Evolutionary conservation across 2,113 vertebrate genomes (phyloP).

Genomic region (Neolamprologus tretocephalus): DNA sequence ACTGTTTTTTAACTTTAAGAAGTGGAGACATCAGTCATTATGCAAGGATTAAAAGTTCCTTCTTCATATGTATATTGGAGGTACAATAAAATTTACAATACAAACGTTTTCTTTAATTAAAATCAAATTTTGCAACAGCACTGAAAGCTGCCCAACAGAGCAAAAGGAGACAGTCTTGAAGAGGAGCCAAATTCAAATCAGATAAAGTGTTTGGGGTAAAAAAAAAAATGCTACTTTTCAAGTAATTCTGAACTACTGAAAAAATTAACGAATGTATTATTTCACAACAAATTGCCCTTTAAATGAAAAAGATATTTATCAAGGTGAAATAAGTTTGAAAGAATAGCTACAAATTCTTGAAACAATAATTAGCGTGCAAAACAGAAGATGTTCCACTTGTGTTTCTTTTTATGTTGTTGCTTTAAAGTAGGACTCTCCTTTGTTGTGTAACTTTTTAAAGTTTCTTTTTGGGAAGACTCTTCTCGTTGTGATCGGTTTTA

Average conservation of each 20-base stretch:
- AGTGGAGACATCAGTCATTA: not conserved
- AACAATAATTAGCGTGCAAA: not conserved
- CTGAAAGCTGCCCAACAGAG: not conserved
- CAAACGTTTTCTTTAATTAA: not conserved
- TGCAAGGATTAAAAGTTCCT: not conserved
- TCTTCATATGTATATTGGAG: not conserved
- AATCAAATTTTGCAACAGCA: not conserved
- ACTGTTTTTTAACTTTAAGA: not conserved
- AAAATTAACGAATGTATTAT: not conserved
- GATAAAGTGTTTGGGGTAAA: not conserved
- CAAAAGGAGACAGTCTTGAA: not conserved
- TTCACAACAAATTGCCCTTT: not conserved
- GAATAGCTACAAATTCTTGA: not conserved
- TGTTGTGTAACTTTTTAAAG: not conserved
- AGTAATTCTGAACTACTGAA: not conserved
- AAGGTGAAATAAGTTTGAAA: not conserved
- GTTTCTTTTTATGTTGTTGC: not conserved
- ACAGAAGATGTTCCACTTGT: not conserved
- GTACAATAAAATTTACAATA: not conserved
- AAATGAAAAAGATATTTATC: not conserved
- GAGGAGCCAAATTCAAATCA: not conserved
- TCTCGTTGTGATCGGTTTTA: not conserved
- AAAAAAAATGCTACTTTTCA: not conserved
- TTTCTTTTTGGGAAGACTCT: conserved; percentile 7
- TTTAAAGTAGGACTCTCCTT: not conserved